Conservation (phyloP, 2,797 vertebrate species). For the Nothura maculosa region DNA sequence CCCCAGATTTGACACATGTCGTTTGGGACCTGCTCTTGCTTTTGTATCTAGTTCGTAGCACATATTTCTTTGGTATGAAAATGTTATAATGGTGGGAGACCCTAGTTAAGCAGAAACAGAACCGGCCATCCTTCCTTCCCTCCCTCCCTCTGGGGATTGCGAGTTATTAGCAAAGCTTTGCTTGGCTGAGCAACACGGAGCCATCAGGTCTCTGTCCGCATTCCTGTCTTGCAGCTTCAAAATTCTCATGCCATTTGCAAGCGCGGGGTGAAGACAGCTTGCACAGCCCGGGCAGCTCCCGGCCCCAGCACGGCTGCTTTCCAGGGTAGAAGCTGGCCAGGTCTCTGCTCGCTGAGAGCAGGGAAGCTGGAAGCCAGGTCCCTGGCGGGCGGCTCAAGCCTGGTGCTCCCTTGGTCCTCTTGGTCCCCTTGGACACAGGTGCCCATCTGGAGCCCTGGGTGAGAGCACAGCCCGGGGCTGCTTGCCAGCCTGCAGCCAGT, state of each 20-base stretch:
- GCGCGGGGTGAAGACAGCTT: not conserved
- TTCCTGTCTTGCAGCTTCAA: conserved; percentile 56
- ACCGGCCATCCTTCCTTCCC: not conserved
- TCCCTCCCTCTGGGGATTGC: conserved; percentile 55
- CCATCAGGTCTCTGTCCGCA: conserved; percentile 19
- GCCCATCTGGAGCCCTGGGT: not conserved
- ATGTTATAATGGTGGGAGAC: conserved; percentile 49
- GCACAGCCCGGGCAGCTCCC: not conserved
- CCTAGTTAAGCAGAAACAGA: conserved; percentile 61
- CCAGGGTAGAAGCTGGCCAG: not conserved
- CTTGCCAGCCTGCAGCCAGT: not conserved
- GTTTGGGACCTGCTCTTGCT: conserved; percentile 14
- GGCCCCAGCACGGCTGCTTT: not conserved
- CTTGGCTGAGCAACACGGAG: conserved; percentile 48
- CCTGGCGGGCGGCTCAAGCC: not conserved
- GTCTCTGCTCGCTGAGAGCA: not conserved
- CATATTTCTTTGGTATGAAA: conserved; percentile 53
- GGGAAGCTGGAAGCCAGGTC: not conserved
- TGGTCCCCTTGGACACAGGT: accelerated
- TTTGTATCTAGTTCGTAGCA: conserved; percentile 13
- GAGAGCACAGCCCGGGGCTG: not conserved
- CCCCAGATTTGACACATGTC: not conserved
- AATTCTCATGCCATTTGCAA: conserved; percentile 1
- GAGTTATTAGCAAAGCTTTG: conserved; percentile 56
- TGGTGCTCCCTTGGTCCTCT: accelerated